Evolutionary conservation across 2,113 vertebrate genomes (phyloP).

Genomic region (Mystacornis crossleyi): DNA sequence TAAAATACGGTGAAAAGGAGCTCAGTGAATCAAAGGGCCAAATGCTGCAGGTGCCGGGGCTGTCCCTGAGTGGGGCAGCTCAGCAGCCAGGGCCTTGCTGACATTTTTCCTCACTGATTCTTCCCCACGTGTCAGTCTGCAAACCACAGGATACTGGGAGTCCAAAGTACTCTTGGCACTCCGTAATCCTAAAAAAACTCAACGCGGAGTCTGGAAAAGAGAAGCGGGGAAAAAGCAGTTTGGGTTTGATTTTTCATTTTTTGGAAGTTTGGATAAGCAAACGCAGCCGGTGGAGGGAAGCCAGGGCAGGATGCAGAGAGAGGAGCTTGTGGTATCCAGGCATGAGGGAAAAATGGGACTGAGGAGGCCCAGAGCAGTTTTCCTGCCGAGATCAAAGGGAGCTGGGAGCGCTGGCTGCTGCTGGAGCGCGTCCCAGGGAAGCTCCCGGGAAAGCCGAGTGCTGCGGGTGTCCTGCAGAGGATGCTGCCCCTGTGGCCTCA

Average conservation of each 20-base stretch:
- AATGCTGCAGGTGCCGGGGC: not conserved
- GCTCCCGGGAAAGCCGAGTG: accelerated
- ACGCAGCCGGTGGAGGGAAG: not conserved
- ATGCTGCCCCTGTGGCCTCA: not conserved
- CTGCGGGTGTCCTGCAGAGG: not conserved
- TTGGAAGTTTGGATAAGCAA: not conserved
- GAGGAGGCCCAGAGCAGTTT: not conserved
- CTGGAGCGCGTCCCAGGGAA: accelerated
- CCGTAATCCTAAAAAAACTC: not conserved
- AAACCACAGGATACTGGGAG: not conserved
- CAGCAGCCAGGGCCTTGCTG: not conserved
- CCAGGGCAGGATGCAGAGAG: not conserved
- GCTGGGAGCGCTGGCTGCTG: not conserved
- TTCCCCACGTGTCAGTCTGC: not conserved
- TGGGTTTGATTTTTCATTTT: not conserved
- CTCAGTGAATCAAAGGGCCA: not conserved
- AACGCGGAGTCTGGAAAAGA: not conserved
- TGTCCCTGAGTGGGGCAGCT: not conserved
- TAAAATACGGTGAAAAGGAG: not conserved
- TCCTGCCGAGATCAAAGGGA: not conserved
- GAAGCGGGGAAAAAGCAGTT: not conserved
- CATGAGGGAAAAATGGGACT: not conserved
- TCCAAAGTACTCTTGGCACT: not conserved
- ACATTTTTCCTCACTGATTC: not conserved
- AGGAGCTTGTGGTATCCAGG: not conserved